Conservation (phyloP, 2,113 vertebrate species). For the Neolamprologus cancellatus region DNA sequence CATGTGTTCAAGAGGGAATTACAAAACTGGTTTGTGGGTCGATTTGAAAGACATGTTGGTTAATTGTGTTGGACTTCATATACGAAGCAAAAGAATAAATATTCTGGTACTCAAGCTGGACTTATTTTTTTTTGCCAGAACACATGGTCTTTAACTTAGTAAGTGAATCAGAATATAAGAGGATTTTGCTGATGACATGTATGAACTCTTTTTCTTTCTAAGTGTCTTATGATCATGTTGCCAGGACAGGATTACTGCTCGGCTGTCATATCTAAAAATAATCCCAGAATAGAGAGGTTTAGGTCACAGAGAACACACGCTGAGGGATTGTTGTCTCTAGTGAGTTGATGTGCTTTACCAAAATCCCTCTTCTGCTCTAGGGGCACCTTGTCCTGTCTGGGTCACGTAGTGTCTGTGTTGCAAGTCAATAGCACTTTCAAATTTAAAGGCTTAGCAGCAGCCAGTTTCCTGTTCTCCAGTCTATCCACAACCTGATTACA, state of each 20-base stretch:
- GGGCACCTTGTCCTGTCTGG: constrained; percentile 3
- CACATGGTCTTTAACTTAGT: neutral
- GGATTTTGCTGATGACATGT: neutral
- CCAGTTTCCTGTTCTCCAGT: neutral
- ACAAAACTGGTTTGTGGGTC: neutral
- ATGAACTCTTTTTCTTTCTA: neutral
- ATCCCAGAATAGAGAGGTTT: constrained; percentile 11
- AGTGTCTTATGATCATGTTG: constrained; percentile 4
- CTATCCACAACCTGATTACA: neutral
- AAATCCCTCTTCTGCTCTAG: neutral
- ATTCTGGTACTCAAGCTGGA: neutral
- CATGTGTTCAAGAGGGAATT: neutral
- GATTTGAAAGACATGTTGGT: neutral
- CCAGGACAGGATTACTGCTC: constrained; percentile 24
- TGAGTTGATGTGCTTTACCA: constrained; percentile 21
- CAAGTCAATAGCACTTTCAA: neutral
- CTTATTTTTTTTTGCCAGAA: neutral
- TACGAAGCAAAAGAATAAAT: neutral
- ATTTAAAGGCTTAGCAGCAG: neutral
- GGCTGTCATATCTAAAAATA: constrained; percentile 42
- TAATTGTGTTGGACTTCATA: neutral
- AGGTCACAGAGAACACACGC: constrained; percentile 20
- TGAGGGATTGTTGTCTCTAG: neutral
- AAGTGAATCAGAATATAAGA: neutral
- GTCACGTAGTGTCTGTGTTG: neutral